Percentiles rank a stretch among this genome's conserved stretches.
phyloP scores from a whole-genome alignment of 1,140 invertebrate species.

The Meloidogyne exigua region DNA sequence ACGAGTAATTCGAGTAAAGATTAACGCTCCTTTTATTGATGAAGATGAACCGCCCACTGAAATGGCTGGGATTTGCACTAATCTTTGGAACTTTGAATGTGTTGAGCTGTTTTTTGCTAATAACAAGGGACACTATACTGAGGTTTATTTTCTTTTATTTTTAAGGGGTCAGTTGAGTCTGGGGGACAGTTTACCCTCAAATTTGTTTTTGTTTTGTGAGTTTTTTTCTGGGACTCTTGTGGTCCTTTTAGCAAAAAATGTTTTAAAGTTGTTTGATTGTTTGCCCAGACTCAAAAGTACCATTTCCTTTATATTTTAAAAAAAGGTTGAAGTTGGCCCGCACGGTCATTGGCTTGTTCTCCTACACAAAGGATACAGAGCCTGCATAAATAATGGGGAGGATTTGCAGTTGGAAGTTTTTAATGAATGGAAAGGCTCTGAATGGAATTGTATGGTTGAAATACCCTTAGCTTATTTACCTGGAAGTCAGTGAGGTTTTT shows the following conservation, averaged over 20 bases:
- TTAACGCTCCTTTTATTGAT: constrained; percentile 60
- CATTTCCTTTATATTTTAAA: background rate
- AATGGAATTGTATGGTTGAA: constrained; percentile 59
- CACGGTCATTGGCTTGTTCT: constrained; percentile 63
- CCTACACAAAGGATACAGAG: constrained; percentile 51
- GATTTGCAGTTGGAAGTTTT: constrained; percentile 56
- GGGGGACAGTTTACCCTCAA: background rate
- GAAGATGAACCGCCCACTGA: constrained; percentile 60
- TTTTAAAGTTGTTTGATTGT: too few species aligned
- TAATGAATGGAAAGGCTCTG: constrained; percentile 48
- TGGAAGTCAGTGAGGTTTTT: constrained; percentile 41
- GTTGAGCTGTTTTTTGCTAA: constrained; percentile 63
- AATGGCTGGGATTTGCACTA: constrained; percentile 49
- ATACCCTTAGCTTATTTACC: constrained; percentile 63
- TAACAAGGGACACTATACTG: constrained; percentile 57
- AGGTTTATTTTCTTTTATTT: constrained; percentile 38
- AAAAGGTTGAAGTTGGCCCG: constrained; percentile 50
- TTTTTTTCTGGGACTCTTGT: background rate
- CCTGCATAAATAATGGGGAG: constrained; percentile 56
- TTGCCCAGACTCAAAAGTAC: background rate
- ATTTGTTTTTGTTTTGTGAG: too few species aligned
- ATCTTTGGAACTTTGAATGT: constrained; percentile 59
- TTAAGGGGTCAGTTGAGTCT: background rate
- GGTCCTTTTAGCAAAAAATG: too few species aligned
- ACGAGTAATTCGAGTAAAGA: constrained; percentile 48